Evolutionary conservation across 1,140 invertebrate genomes (phyloP).

Genomic region (Sipha flava): DNA sequence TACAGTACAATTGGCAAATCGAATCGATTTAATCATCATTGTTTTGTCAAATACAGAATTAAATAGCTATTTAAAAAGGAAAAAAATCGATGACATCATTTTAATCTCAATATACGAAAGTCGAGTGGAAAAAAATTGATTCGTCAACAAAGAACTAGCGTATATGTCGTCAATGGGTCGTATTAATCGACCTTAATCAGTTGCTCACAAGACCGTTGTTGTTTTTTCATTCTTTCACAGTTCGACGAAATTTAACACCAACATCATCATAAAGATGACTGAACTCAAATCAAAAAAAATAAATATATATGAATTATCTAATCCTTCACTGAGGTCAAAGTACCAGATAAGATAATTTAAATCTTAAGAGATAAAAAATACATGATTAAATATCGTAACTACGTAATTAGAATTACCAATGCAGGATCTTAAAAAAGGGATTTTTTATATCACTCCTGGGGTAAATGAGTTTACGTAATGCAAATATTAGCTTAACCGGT

Average conservation of each 20-base stretch:
- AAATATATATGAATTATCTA: neutral
- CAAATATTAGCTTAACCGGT: neutral
- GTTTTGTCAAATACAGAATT: no score
- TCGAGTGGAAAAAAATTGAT: conserved; percentile 12
- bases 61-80: neutral
- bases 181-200: conserved; percentile 32
- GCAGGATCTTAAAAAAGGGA: neutral
- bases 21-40: neutral
- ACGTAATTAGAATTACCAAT: neutral
- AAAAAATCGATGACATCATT: conserved; percentile 5
- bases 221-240: conserved; percentile 11
- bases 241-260: conserved; percentile 24
- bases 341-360: neutral
- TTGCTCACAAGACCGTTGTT: neutral
- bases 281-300: neutral
- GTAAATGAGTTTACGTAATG: neutral
- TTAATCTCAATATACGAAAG: conserved; percentile 7
- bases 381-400: neutral
- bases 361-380: neutral
- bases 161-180: conserved; percentile 13
- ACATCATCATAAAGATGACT: neutral
- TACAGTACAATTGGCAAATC: neutral
- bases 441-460: neutral
- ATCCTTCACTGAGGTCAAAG: neutral
- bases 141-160: conserved; percentile 24